These are phyloP conservation scores for Ganaspis brasiliensis DNA, from an alignment of 2,888 invertebrate species.

Conservation along the genomic window DNA sequence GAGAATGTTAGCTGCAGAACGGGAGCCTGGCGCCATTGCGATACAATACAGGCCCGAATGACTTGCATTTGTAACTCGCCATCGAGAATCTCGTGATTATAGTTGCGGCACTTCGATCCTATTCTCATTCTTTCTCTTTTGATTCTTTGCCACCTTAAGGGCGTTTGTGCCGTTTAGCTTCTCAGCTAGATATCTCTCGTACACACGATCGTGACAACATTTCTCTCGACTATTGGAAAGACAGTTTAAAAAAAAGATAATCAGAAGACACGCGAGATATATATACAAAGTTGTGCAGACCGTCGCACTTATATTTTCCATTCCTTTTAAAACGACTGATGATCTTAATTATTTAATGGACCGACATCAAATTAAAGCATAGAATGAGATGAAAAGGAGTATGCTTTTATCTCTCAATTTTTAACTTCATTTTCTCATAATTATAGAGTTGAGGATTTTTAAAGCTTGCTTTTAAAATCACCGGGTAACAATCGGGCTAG, in stretches of 20 bases:
- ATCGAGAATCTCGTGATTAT: constrained; percentile 70
- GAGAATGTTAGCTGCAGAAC: constrained; percentile 68
- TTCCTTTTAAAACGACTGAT: background rate
- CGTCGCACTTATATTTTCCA: no score
- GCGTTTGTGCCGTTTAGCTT: constrained; percentile 58
- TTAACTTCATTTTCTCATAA: background rate
- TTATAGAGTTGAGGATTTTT: background rate
- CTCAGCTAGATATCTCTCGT: constrained; percentile 54
- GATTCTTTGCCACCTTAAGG: constrained; percentile 54
- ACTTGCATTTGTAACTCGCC: constrained; percentile 76
- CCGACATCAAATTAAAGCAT: background rate
- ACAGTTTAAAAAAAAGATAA: background rate
- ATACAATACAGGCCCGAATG: constrained; percentile 75
- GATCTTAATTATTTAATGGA: background rate
- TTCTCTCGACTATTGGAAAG: constrained; percentile 57
- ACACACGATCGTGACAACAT: constrained; percentile 59
- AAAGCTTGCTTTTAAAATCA: background rate
- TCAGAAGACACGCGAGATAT: background rate
- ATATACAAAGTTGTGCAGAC: background rate
- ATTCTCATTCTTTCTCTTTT: constrained; percentile 57
- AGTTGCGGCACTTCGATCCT: constrained; percentile 66
- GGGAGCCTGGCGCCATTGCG: constrained; percentile 79
- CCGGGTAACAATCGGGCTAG: no score
- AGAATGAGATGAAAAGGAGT: background rate
- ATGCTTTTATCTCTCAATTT: background rate